phyloP scores from a whole-genome alignment of 2,113 vertebrate genomes.

The Plotosus lineatus region DNA sequence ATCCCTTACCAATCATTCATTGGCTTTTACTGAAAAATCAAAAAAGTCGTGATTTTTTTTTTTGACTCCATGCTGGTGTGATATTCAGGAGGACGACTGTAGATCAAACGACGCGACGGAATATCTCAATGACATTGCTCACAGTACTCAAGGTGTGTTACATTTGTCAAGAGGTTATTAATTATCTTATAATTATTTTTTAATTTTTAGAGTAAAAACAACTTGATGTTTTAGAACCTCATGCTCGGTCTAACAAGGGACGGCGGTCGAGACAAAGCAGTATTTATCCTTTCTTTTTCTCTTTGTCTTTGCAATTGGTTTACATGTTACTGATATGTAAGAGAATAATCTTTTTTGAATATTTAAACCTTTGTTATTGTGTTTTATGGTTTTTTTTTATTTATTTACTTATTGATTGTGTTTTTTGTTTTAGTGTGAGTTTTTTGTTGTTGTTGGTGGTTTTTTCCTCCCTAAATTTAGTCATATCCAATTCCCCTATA shows the following conservation, averaged over 20 bases:
- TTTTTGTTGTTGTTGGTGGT: too few species aligned
- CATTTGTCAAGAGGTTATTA: not conserved
- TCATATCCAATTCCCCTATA: too few species aligned
- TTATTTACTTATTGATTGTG: not conserved
- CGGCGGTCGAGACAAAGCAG: not conserved
- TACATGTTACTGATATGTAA: not conserved
- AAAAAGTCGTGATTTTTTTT: too few species aligned
- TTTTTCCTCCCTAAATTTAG: too few species aligned
- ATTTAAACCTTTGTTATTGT: not conserved
- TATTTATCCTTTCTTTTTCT: not conserved
- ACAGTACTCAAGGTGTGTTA: not conserved
- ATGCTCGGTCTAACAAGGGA: not conserved
- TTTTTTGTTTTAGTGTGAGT: too few species aligned
- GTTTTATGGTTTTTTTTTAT: not conserved
- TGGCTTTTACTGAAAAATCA: too few species aligned
- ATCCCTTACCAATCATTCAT: too few species aligned
- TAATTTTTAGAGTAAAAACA: too few species aligned
- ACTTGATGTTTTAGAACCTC: not conserved
- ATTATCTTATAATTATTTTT: not conserved
- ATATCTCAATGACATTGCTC: not conserved
- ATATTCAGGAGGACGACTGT: not conserved
- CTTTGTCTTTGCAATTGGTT: not conserved
- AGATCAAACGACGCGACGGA: not conserved
- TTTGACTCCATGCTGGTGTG: not conserved
- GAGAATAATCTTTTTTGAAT: not conserved